Conservation (phyloP, 2,113 vertebrate genomes). For the Ailuropoda melanoleuca region DNA sequence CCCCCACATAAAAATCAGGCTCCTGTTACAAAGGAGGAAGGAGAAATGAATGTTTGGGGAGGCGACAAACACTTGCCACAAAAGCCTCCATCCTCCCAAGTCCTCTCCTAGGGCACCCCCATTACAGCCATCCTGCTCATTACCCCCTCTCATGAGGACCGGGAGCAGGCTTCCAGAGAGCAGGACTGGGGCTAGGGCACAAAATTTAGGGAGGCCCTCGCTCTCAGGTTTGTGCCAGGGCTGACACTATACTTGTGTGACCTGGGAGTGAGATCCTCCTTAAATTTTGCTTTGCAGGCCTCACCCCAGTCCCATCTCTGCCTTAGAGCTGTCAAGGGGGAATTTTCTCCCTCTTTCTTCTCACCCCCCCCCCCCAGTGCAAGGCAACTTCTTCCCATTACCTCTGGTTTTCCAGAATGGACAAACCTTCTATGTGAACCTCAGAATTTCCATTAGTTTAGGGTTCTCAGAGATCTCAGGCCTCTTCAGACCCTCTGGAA, state of each 20-base stretch:
- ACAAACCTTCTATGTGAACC: not conserved
- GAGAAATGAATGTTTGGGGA: not conserved
- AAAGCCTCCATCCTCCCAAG: not conserved
- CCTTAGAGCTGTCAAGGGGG: not conserved
- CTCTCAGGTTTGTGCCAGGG: not conserved
- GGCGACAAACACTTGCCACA: not conserved
- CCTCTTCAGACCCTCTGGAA: not conserved
- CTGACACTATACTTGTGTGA: not conserved
- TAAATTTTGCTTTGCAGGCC: not conserved
- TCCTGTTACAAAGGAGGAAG: not conserved
- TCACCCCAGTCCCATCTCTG: not conserved
- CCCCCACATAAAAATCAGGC: not conserved
- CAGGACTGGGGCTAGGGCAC: not conserved
- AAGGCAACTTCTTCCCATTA: not conserved
- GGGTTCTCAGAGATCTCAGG: not conserved
- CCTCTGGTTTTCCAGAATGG: not conserved
- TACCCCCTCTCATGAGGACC: not conserved
- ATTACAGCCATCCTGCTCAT: not conserved
- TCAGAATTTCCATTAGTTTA: not conserved
- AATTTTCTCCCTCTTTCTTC: accelerated
- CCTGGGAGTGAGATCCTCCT: not conserved
- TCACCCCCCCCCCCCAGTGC: not conserved
- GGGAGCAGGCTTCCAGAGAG: not conserved
- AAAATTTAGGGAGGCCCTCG: not conserved
- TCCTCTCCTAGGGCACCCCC: no score